Evolutionary conservation across 2,888 invertebrate species (phyloP).

Genomic region (Synanthedon myopaeformis): DNA sequence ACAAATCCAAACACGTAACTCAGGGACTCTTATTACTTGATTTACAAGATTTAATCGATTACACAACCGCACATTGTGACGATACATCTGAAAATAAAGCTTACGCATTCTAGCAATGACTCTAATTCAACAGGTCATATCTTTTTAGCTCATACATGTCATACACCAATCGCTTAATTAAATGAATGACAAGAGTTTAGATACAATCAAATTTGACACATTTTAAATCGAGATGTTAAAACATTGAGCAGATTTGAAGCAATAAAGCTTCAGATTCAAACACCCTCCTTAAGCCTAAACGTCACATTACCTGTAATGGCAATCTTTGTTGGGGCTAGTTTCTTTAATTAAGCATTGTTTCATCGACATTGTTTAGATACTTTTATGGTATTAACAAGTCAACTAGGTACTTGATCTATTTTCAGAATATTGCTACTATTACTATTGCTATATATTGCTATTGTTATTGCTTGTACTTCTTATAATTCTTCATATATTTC

Average conservation of each 20-base stretch:
- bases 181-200: neutral
- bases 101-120: constrained; percentile 2
- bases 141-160: neutral
- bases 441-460: no score
- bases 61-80: neutral
- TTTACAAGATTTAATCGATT: constrained; percentile 10
- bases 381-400: no score
- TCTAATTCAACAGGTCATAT: constrained; percentile 4
- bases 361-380: no score
- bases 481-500: no score
- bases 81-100: constrained; percentile 16
- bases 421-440: no score
- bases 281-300: no score
- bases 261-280: no score
- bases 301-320: no score
- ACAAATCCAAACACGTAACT: constrained; percentile 11
- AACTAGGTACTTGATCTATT: no score
- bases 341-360: no score
- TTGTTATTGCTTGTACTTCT: no score
- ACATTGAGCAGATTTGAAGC: neutral
- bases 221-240: neutral
- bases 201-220: neutral
- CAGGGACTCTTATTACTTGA: constrained; percentile 6
- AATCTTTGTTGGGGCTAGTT: no score
- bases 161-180: neutral